Base-by-base conservation (phyloP, 2,797 vertebrate genomes). In the Falco naumanni region DNA sequence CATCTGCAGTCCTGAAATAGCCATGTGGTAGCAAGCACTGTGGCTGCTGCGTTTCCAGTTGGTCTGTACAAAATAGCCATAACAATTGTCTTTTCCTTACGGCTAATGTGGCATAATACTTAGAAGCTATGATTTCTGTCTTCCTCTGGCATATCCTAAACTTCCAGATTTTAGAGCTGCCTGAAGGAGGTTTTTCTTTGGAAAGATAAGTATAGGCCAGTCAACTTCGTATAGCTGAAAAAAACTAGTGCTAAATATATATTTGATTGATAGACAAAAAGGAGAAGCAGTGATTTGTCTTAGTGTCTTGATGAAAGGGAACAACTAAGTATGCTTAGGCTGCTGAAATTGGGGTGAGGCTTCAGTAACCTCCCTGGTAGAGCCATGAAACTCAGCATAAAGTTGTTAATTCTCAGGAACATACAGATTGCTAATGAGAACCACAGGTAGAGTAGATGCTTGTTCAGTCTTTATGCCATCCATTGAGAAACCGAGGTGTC, bases 111-210 rank as follows among this genome's bases (percentile, higher is more conserved):
- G 60, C 81, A 57, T 25, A 89, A 53, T 64, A 89, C 84, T 93
- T 90, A 93, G 81, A 96, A 94, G 64, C 90, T 95, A 95, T 94
- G 96, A 96, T 96, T 96, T 96, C 93, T 95, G 48, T 74, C 86
- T 95, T 94, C 78, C 81, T 95, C 45, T 95, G 88, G 77, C 80
- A 51, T 66, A 71, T 56, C 3, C 8, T 89, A 65, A 89, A 83
- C 37, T 60, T 89, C 61, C 75, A 93, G 84, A 82, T 87, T 96
- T 92, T 83, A 39, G 57, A 93, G 41, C 66, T 90, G 74, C 5
- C 77, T 87, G 84, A 60, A 77, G 39, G 63, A 95, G 26, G 21
- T 6, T 95, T 91, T 86, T 21, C 80, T 96, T 93, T 68, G 66
- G 28, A 84, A 57, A 64, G 84, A 80, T 87, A 96, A 96, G 59